Conservation (phyloP, 2,888 invertebrate species). For the Idaea dimidiata region DNA sequence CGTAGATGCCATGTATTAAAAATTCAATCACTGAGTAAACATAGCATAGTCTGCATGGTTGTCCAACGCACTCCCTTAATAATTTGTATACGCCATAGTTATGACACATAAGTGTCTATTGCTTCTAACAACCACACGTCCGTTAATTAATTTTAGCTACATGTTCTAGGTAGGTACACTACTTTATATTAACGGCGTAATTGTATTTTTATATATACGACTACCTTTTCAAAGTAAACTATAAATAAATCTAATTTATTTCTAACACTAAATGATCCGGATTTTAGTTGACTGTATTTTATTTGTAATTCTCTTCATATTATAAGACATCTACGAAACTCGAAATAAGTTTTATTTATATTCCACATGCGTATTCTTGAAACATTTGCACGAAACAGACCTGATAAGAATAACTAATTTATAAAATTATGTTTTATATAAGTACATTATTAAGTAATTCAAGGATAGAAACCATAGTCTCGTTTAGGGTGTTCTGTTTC, state of each 20-base stretch:
- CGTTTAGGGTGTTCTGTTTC: no score
- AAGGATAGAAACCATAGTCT: no score
- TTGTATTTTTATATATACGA: not conserved
- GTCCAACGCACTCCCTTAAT: not conserved
- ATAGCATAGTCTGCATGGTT: not conserved
- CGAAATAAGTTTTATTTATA: conserved; percentile 5
- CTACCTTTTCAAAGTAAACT: not conserved
- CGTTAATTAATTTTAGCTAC: not conserved
- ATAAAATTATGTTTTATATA: not conserved
- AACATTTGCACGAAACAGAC: conserved; percentile 3
- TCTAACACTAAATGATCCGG: not conserved
- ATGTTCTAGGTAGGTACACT: not conserved
- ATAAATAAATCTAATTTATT: not conserved
- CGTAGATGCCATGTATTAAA: no score
- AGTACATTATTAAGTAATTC: no score
- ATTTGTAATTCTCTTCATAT: conserved; percentile 6
- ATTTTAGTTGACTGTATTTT: conserved; percentile 5
- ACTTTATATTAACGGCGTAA: no score
- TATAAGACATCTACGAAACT: not conserved
- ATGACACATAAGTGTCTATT: not conserved
- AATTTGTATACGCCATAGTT: not conserved
- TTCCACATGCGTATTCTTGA: conserved; percentile 3
- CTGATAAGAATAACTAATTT: not conserved
- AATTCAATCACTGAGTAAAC: not conserved
- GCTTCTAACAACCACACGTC: not conserved